A percentile compares a stretch with the other conserved stretches of the same genome.
Conservation (phyloP, 2,888 invertebrate genomes). For the Buathra laborator region DNA sequence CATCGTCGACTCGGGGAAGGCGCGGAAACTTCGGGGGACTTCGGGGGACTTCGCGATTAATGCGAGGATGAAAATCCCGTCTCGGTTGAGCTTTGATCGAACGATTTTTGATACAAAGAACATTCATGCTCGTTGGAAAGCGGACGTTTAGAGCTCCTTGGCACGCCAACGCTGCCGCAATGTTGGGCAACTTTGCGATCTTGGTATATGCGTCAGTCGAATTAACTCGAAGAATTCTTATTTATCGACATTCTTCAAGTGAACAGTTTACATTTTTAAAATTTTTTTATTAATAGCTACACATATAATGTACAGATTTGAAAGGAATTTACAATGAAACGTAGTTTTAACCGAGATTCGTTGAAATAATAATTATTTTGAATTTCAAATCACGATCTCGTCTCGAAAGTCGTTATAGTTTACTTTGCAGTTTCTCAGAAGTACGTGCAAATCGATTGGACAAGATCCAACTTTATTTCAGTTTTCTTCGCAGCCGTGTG, state of each 20-base stretch:
- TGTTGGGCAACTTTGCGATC: not conserved
- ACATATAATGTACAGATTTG: not conserved
- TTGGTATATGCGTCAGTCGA: not conserved
- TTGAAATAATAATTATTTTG: not conserved
- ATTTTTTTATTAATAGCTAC: not conserved
- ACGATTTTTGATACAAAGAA: slow-evolving; percentile 71
- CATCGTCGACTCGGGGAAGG: too few relatives aligned
- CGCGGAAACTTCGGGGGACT: too few relatives aligned
- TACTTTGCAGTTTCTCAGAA: not conserved
- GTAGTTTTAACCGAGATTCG: not conserved
- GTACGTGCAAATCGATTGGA: slow-evolving; percentile 12
- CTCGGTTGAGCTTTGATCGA: slow-evolving; percentile 70
- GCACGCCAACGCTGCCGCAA: slow-evolving; percentile 70
- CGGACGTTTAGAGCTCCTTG: slow-evolving; percentile 73
- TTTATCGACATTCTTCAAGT: not conserved
- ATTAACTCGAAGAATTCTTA: not conserved
- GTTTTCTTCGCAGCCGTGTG: slow-evolving; percentile 1
- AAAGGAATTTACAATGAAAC: not conserved
- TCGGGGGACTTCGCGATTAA: slow-evolving; percentile 42
- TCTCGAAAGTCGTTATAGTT: not conserved
- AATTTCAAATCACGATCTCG: not conserved
- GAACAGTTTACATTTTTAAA: not conserved
- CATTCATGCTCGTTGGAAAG: slow-evolving; percentile 37
- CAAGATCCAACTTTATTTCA: slow-evolving; percentile 17
- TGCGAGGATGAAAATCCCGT: slow-evolving; percentile 59